Conservation (phyloP, 2,888 invertebrate species). For the Glyphotaelius pellucidus region DNA sequence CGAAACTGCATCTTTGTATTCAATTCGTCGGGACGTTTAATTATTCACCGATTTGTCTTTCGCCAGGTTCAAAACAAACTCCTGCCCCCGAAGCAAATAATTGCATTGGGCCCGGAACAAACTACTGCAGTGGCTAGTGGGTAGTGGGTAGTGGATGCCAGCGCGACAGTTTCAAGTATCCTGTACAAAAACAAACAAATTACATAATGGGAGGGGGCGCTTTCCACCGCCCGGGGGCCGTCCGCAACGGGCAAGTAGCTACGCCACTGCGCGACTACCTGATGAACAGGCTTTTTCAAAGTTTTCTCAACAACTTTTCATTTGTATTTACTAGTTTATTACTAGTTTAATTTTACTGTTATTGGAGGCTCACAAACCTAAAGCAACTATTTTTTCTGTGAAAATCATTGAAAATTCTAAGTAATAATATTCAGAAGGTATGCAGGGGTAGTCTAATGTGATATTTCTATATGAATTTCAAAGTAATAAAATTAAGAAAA, state of each 20-base stretch:
- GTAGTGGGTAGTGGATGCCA: constrained; percentile 38
- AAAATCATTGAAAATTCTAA: no score
- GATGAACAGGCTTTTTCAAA: constrained; percentile 17
- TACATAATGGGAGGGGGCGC: constrained; percentile 55
- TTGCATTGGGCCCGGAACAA: constrained; percentile 50
- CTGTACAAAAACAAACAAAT: constrained; percentile 63
- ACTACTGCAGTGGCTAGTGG: constrained; percentile 7
- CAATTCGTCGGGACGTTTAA: constrained; percentile 2
- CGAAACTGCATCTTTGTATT: neutral
- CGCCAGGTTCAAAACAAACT: constrained; percentile 15
- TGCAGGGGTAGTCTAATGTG: no score
- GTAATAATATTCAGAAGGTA: no score
- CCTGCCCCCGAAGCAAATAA: constrained; percentile 48
- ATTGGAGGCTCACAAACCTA: no score
- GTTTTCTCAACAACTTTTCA: neutral
- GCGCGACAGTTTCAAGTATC: constrained; percentile 61
- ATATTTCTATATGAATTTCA: no score
- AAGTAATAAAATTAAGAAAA: no score
- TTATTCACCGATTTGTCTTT: constrained; percentile 42
- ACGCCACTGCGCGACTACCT: constrained; percentile 14
- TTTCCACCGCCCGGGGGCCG: constrained; percentile 21
- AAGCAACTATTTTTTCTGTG: no score
- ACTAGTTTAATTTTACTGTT: no score
- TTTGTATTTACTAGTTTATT: no score
- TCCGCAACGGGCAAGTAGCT: constrained; percentile 68